Percentiles rank a stretch among this genome's conserved stretches.
Evolutionary conservation across 1,140 invertebrate genomes (phyloP).

Genomic region (Parapsyche elsis): DNA sequence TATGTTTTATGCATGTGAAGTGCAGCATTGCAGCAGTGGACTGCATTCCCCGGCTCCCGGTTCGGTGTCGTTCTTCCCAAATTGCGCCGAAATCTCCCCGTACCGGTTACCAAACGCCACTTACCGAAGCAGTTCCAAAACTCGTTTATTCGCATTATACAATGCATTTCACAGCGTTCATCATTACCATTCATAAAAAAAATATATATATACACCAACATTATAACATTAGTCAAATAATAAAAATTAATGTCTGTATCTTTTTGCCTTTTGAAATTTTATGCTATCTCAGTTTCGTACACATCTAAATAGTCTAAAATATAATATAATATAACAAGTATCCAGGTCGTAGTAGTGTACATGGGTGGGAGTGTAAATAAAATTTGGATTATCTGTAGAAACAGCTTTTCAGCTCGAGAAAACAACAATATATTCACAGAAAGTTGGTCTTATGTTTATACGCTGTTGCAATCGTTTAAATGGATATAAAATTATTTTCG

Average conservation of each 20-base stretch:
- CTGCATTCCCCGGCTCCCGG: slow-evolving; percentile 1
- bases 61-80: slow-evolving; percentile 1
- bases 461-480: too few species aligned
- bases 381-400: too few species aligned
- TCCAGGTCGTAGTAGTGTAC: too few species aligned
- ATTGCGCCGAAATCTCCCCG: slow-evolving; percentile 15
- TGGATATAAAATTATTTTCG: slow-evolving; percentile 6
- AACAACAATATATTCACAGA: too few species aligned
- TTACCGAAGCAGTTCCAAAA: not conserved
- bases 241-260: not conserved
- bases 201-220: not conserved
- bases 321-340: too few species aligned
- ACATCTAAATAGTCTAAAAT: too few species aligned
- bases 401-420: too few species aligned
- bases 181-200: too few species aligned
- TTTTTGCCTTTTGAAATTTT: too few species aligned
- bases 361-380: too few species aligned
- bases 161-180: not conserved
- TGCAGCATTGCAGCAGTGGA: not conserved
- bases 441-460: too few species aligned
- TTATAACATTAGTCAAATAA: not conserved
- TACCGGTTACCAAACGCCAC: slow-evolving; percentile 7
- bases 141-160: not conserved
- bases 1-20: slow-evolving; percentile 2
- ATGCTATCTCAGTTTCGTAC: too few species aligned